Percentiles rank a stretch among this genome's conserved stretches.
Evolutionary conservation across 92 coral and sea anemone species (phyloP).

Genomic region (Chrysogorgia sp.): DNA sequence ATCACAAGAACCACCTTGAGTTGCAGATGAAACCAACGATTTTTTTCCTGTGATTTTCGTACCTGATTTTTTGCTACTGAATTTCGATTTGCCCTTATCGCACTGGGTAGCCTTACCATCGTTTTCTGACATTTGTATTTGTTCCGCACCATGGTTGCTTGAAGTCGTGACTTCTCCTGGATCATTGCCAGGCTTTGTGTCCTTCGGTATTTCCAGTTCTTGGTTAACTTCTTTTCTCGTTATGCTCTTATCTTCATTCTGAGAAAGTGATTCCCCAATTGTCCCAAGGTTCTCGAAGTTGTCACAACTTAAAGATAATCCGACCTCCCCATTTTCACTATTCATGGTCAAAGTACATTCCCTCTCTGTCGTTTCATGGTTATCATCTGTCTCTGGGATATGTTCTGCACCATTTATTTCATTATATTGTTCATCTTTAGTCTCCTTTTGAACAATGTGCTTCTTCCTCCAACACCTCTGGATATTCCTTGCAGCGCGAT

Average conservation of each 20-base stretch:
- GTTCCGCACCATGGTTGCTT: too few relatives aligned
- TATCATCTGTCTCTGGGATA: not conserved
- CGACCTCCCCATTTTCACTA: too few relatives aligned
- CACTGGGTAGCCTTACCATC: too few relatives aligned
- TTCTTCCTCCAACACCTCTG: slow-evolving; percentile 27
- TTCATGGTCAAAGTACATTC: too few relatives aligned
- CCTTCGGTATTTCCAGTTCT: not conserved
- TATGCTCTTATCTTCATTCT: too few relatives aligned
- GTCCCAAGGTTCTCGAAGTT: too few relatives aligned
- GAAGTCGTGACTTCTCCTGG: too few relatives aligned
- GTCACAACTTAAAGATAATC: too few relatives aligned
- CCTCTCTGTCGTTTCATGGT: not conserved
- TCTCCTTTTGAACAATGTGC: not conserved
- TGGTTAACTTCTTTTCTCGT: too few relatives aligned
- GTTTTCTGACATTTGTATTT: too few relatives aligned
- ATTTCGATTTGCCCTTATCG: not conserved
- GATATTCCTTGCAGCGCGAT: not conserved
- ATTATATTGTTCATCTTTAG: not conserved
- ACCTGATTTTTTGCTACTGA: not conserved
- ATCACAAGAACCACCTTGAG: not conserved
- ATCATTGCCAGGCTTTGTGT: too few relatives aligned
- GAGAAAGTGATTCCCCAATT: too few relatives aligned
- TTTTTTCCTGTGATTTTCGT: not conserved
- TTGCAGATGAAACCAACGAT: not conserved
- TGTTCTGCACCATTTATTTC: not conserved